Evolutionary conservation across 2,113 vertebrate genomes (phyloP).

Genomic region (Scolopax mira): DNA sequence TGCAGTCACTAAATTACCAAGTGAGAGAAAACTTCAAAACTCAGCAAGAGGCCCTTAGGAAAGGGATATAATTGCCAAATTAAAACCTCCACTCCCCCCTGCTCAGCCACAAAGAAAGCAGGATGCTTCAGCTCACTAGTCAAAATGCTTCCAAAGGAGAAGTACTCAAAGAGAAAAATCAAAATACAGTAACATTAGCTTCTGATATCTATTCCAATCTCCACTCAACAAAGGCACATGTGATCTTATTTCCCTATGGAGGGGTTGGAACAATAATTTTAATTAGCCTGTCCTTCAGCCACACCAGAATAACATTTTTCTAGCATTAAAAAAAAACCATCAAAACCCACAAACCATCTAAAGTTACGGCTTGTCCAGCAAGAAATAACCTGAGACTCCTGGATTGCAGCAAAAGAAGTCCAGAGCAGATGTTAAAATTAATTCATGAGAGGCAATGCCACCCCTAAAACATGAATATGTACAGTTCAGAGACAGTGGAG

Average conservation of each 20-base stretch:
- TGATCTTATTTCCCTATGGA: background rate
- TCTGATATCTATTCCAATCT: background rate
- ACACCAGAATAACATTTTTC: constrained; percentile 28
- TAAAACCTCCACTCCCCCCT: background rate
- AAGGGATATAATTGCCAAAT: constrained; percentile 14
- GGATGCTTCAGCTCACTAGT: background rate
- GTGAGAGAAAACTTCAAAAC: constrained; percentile 18
- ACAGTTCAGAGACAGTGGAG: background rate
- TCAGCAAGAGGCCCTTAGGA: background rate
- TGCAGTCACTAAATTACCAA: background rate
- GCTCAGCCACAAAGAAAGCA: constrained; percentile 2
- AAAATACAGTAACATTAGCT: background rate
- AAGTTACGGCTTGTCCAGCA: background rate
- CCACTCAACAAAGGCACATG: background rate
- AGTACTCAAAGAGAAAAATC: background rate
- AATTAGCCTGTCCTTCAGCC: background rate
- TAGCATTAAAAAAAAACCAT: background rate
- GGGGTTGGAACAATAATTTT: background rate
- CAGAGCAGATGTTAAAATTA: background rate
- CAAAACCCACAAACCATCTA: background rate
- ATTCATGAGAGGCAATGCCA: background rate
- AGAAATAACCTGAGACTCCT: constrained; percentile 2
- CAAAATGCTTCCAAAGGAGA: background rate
- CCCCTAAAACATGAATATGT: background rate
- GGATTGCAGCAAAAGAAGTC: background rate